Percentiles rank a stretch among this genome's conserved stretches.
phyloP scores from a whole-genome alignment of 2,797 vertebrate species.

The Acanthopagrus latus region DNA sequence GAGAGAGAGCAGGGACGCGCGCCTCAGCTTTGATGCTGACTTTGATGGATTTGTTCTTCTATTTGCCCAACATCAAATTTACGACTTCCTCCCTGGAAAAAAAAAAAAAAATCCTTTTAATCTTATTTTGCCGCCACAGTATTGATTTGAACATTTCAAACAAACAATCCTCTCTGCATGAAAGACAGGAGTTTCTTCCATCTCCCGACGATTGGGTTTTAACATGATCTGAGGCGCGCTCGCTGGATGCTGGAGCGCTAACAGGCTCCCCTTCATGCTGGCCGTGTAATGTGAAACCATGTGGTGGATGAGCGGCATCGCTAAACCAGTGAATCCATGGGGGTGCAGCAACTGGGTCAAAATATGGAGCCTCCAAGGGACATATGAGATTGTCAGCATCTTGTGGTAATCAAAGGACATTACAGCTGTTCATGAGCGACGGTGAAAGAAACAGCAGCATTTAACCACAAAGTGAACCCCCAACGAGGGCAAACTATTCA shows the following conservation, averaged over 20 bases:
- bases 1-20: constrained; percentile 70
- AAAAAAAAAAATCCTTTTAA: constrained; percentile 63
- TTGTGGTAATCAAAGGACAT: constrained; percentile 68
- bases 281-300: constrained; percentile 65
- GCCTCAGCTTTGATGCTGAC: constrained; percentile 68
- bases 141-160: constrained; percentile 71
- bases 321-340: constrained; percentile 58
- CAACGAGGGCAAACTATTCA: constrained; percentile 4
- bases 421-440: constrained; percentile 46
- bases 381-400: constrained; percentile 65
- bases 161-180: constrained; percentile 51
- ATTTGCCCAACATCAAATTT: constrained; percentile 52
- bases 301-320: constrained; percentile 54
- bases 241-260: constrained; percentile 40
- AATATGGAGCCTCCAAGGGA: constrained; percentile 47
- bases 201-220: constrained; percentile 39
- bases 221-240: constrained; percentile 51
- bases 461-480: constrained; percentile 26
- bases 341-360: constrained; percentile 71
- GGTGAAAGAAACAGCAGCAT: constrained; percentile 2
- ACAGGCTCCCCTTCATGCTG: constrained; percentile 40
- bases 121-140: constrained; percentile 58
- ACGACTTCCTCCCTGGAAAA: constrained; percentile 47
- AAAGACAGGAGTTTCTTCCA: constrained; percentile 36
- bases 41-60: constrained; percentile 68